Base-by-base conservation (phyloP, 2,113 vertebrate genomes). In the Carassius carassius region DNA sequence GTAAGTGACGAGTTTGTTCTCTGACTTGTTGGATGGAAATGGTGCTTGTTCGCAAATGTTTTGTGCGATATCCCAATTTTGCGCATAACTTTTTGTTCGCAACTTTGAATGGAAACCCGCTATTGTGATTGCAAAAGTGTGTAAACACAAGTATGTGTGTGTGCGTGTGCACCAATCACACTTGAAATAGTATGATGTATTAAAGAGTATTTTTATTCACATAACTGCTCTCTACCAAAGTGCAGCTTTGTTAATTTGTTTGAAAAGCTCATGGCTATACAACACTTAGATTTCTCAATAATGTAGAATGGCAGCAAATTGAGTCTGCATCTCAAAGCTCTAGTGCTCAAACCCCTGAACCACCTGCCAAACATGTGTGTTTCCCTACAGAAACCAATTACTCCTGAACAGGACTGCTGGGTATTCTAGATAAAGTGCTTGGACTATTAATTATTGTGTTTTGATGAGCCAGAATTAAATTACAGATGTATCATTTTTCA, bases 401-500 rank as follows among this genome's bases (percentile, higher is more conserved):
- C 78, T 44, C 62, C 37, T 80, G 37, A 80, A 80, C 78, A 65
- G 13, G 78, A 80, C 78, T 80, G 78, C 60, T 63, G 78, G 78
- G 58, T 49, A 80, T 65, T 65, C 56, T 29, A 65, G 60, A 65
- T 80, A 47, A 63, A 65, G 78, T 80, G 60, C 56, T 65, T 80
- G 78, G 78, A 47, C 35, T 44, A 65, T 80, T 80, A 80, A 80
- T 65, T 44, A 49, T 65, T 65, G 78, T 25, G 78, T 80, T 62
- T 47, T 80, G 60, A 80, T 80, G 78, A 80, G 56, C n/a, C 41
- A 1, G 60, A 80, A 47, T 80, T 47, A 65, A 80, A 80, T 65
- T 80, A 80, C 11, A 80, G 78, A 80, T 65, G 60, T 80, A 44
- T 80, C 16, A 62, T 63, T 80, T 80, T 80, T 80, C 78, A 80